phyloP scores from a whole-genome alignment of 92 coral and sea anemone species.

The Epizoanthus fatuus region DNA sequence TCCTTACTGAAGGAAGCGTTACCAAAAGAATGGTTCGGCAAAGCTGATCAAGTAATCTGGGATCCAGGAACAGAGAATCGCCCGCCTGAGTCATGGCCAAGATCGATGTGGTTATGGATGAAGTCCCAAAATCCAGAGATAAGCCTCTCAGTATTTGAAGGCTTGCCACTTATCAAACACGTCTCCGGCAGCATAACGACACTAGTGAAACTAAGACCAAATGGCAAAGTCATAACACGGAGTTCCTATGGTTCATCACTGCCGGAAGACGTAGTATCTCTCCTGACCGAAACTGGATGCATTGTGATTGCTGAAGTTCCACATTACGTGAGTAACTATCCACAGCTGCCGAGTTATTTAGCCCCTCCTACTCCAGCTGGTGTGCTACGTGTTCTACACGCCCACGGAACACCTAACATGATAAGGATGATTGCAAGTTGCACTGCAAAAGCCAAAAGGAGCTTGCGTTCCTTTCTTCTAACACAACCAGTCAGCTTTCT shows the following conservation, averaged over 20 bases:
- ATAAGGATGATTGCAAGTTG: background rate
- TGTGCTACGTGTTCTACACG: slow-evolving; percentile 23
- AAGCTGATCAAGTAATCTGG: slow-evolving; percentile 44
- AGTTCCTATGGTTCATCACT: slow-evolving; percentile 33
- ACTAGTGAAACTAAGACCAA: slow-evolving; percentile 42
- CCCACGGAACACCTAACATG: background rate
- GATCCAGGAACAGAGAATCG: slow-evolving; percentile 7
- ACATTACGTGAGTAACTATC: slow-evolving; percentile 27
- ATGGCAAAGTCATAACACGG: slow-evolving; percentile 38
- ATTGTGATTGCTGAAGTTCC: slow-evolving; percentile 36
- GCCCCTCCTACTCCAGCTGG: slow-evolving; percentile 56
- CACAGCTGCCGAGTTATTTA: slow-evolving; percentile 28
- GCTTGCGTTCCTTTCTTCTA: slow-evolving; percentile 36
- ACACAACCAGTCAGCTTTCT: slow-evolving; percentile 19
- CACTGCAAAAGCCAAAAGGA: slow-evolving; percentile 12
- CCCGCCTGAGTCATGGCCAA: slow-evolving; percentile 62
- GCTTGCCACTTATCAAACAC: slow-evolving; percentile 41
- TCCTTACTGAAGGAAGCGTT: slow-evolving; percentile 17
- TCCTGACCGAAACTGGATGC: slow-evolving; percentile 53
- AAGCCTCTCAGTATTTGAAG: slow-evolving; percentile 34
- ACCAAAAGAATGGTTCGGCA: slow-evolving; percentile 51
- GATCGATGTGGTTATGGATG: slow-evolving; percentile 62
- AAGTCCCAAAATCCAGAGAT: slow-evolving; percentile 20
- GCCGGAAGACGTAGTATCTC: slow-evolving; percentile 26
- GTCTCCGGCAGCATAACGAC: background rate